Percentiles rank a stretch among this genome's conserved stretches.
Conservation (phyloP, 2,797 vertebrate genomes). For the Dendrocincla tyrannina region DNA sequence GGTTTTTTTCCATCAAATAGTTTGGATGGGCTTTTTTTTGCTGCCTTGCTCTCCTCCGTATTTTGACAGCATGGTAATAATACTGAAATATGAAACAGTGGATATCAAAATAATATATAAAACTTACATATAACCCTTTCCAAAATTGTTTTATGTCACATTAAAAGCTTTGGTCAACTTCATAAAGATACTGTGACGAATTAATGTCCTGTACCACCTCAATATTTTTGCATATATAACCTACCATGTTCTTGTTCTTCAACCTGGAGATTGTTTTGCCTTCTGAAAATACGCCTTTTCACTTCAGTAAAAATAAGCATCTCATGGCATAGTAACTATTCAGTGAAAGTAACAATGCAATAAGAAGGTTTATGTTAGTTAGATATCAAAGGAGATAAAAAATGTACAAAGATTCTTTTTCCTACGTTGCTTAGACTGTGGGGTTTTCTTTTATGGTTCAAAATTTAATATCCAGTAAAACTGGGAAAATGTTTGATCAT, state of each 20-base stretch:
- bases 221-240: background rate
- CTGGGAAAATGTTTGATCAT: slow-evolving; percentile 62
- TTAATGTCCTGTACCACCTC: background rate
- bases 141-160: background rate
- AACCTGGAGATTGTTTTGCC: background rate
- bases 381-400: slow-evolving; percentile 6
- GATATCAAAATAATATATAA: background rate
- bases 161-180: background rate
- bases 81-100: background rate
- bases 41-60: background rate
- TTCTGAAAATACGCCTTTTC: background rate
- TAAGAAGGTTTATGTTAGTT: slow-evolving; percentile 22
- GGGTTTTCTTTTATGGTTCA: slow-evolving; percentile 27
- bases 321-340: background rate
- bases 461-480: slow-evolving; percentile 56
- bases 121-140: background rate
- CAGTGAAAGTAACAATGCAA: background rate
- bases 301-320: background rate
- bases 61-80: background rate
- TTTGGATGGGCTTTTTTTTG: background rate
- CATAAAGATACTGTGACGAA: background rate
- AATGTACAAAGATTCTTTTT: background rate
- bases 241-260: background rate
- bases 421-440: background rate
- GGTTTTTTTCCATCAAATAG: background rate